Evolutionary conservation across 2,113 vertebrate genomes (phyloP), one percentile per base, ranked within the genome.

Genomic region (Hemibagrus wyckioides): DNA sequence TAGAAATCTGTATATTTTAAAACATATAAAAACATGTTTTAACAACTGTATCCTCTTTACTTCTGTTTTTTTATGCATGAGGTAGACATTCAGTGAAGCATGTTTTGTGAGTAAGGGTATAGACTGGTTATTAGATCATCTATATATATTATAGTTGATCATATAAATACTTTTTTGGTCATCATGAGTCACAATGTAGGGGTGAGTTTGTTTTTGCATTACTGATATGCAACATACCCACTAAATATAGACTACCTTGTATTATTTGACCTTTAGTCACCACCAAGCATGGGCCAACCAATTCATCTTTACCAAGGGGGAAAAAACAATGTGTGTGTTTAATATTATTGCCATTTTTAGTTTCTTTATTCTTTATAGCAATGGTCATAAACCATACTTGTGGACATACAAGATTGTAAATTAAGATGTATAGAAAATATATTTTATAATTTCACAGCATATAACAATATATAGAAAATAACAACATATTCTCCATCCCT

Each of bases 271-370:
- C 85, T 30, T 86, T 86, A 69, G 89, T 65, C 91, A 89, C 84
- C 90, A 61, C 28, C 33, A 91, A 13, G 84, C 94, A 94, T 87
- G 88, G 91, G 25, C 69, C 65, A 77, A 30, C 14, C 83, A 82
- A 23, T 48, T 28, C 2, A 44, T 92, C 93, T 93, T 95, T 84
- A 80, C 61, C 79, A 30, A 23, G 44, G 59, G 50, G 59, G 89
- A 65, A 84, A 93, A 90, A 77, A 94, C 90, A 93, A 90, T 91
- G 93, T 90, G 90, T 89, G 87, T 91, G 83, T 93, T 85, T 92
- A 90, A 87, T 57, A 44, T 19, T 33, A 71, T 28, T 85, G 15
- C 2, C 11, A 25, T 79, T 50, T 63, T 59, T 9, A 41, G 9
- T 41, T 73, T 41, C 19, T 56, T 79, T 79, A 30, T 52, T n/a